Evolutionary conservation across 1,140 invertebrate genomes (phyloP).

Genomic region (Himalopsyche phryganea): DNA sequence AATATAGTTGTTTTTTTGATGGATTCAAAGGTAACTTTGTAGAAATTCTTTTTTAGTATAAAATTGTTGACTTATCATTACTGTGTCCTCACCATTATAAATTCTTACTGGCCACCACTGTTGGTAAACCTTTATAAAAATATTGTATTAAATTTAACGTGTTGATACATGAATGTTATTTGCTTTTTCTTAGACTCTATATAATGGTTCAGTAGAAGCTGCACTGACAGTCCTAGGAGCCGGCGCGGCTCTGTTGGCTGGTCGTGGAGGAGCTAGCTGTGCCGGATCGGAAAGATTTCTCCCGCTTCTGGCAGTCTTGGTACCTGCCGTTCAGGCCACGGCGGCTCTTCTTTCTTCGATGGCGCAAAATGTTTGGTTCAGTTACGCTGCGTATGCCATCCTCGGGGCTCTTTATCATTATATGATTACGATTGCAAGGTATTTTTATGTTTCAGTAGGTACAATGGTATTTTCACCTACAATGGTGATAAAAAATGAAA

Average conservation of each 20-base stretch:
- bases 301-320: conserved; percentile 48
- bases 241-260: conserved; percentile 51
- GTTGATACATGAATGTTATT: no score
- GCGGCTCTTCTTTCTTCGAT: conserved; percentile 62
- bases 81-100: no score
- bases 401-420: conserved; percentile 79
- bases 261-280: conserved; percentile 29
- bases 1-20: no score
- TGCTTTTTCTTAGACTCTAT: conserved; percentile 44
- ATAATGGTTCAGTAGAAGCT: conserved; percentile 79
- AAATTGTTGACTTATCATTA: no score
- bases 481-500: no score
- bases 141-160: no score
- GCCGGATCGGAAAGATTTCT: conserved; percentile 32
- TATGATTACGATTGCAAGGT: conserved; percentile 84
- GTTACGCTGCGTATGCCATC: conserved; percentile 71
- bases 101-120: no score
- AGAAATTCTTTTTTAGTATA: no score
- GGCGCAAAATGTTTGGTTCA: conserved; percentile 62
- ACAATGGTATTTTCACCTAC: no score
- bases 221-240: conserved; percentile 68
- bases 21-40: no score
- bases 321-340: conserved; percentile 61
- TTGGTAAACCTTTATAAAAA: no score
- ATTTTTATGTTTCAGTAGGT: no score